Percentiles rank a stretch among this genome's conserved stretches.
These are phyloP conservation scores for Euzophera pinguis DNA, from an alignment of 2,888 invertebrate species.

Conservation along the genomic window DNA sequence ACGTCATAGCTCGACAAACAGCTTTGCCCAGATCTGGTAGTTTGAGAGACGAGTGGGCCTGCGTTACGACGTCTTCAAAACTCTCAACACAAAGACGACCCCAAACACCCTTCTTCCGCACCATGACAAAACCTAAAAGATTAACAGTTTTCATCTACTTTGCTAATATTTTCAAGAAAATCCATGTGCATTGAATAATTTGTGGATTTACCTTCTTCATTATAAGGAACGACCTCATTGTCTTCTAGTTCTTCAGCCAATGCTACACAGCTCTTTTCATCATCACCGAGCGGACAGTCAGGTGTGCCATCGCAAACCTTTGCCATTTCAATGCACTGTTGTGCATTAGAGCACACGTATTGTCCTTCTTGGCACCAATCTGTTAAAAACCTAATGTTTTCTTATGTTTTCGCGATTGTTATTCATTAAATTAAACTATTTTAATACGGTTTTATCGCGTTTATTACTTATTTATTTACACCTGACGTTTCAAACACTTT, in stretches of 20 bases:
- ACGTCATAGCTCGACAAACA: constrained; percentile 88
- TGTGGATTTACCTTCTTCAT: constrained; percentile 73
- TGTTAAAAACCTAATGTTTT: too few species aligned
- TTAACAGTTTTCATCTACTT: too few species aligned
- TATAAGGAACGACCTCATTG: constrained; percentile 81
- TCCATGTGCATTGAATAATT: neutral
- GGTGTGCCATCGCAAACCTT: constrained; percentile 85
- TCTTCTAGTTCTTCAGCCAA: constrained; percentile 77
- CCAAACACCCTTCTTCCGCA: constrained; percentile 87
- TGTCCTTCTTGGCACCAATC: constrained; percentile 87
- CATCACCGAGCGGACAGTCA: constrained; percentile 87
- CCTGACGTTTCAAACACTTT: too few species aligned
- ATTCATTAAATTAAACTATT: too few species aligned
- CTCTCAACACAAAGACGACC: constrained; percentile 87
- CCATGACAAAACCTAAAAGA: constrained; percentile 83
- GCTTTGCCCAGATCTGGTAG: constrained; percentile 86
- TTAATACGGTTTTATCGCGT: too few species aligned
- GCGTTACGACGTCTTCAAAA: constrained; percentile 79
- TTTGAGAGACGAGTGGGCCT: constrained; percentile 81
- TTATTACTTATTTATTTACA: too few species aligned
- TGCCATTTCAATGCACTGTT: constrained; percentile 82
- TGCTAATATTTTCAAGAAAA: neutral
- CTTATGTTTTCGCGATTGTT: too few species aligned
- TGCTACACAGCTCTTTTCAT: constrained; percentile 87
- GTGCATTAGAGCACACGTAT: constrained; percentile 87